Conservation (phyloP, 1,140 invertebrate species). For the Sycobia sp. region DNA sequence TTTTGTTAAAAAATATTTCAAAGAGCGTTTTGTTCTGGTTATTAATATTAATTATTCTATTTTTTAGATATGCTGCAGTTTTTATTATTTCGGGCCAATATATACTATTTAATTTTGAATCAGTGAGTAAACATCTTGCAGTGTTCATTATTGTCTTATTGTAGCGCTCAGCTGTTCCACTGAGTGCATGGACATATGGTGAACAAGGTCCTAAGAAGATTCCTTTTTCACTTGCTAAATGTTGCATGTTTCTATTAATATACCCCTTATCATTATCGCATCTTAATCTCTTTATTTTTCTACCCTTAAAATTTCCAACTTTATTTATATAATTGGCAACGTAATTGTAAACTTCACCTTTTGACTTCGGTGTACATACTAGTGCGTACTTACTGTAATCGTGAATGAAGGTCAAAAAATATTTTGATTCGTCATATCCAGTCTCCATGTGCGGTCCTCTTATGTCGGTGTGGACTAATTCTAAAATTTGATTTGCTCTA, state of each 20-base stretch:
- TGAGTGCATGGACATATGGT: not conserved
- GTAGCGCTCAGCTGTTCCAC: not conserved
- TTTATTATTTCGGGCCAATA: constrained; percentile 7
- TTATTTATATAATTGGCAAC: constrained; percentile 39
- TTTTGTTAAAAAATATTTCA: constrained; percentile 49
- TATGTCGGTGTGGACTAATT: constrained; percentile 2
- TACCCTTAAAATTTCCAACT: constrained; percentile 37
- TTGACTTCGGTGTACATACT: not conserved
- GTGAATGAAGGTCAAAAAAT: no score
- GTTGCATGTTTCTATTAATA: constrained; percentile 42
- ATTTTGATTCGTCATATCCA: not conserved
- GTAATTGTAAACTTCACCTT: not conserved
- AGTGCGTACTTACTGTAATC: no score
- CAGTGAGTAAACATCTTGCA: constrained; percentile 2
- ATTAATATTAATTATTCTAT: constrained; percentile 46
- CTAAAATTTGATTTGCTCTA: not conserved
- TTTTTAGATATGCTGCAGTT: constrained; percentile 26
- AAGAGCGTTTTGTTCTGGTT: constrained; percentile 49
- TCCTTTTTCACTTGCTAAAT: constrained; percentile 34
- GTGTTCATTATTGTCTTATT: constrained; percentile 9
- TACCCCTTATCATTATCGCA: constrained; percentile 55
- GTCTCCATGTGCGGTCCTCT: not conserved
- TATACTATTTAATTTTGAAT: not conserved
- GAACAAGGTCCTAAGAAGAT: not conserved
- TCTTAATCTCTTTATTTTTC: constrained; percentile 46